Evolutionary conservation across 2,888 invertebrate species (phyloP).

Genomic region (Drosophila multiciliata): DNA sequence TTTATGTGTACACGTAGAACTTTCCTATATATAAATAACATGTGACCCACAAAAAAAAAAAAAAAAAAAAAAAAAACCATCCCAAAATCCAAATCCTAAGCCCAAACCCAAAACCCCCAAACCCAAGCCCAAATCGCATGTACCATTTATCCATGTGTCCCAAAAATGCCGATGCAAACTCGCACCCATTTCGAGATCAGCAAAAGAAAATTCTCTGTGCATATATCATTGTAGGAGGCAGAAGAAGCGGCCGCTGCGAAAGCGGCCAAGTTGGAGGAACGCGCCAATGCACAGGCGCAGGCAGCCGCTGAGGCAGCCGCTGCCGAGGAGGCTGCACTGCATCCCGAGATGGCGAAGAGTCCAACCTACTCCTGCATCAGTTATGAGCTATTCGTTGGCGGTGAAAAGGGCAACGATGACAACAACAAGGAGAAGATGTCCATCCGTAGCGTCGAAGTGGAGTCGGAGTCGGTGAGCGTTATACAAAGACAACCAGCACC

Average conservation of each 20-base stretch:
- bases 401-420: slow-evolving; percentile 95
- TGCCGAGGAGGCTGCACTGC: slow-evolving; percentile 86
- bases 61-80: not conserved
- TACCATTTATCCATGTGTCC: slow-evolving; percentile 5
- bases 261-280: slow-evolving; percentile 86
- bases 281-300: slow-evolving; percentile 86
- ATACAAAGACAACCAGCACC: slow-evolving; percentile 86
- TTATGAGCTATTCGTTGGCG: slow-evolving; percentile 95
- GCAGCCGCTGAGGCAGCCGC: slow-evolving; percentile 87
- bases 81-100: too few species aligned
- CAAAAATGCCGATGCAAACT: slow-evolving; percentile 33
- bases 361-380: slow-evolving; percentile 97
- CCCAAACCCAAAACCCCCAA: not conserved
- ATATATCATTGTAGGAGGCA: slow-evolving; percentile 89
- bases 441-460: slow-evolving; percentile 94
- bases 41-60: not conserved
- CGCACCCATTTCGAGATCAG: slow-evolving; percentile 44
- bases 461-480: slow-evolving; percentile 96
- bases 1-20: slow-evolving; percentile 26
- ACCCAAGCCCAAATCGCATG: not conserved
- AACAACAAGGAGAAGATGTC: slow-evolving; percentile 96
- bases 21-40: not conserved
- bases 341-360: slow-evolving; percentile 91
- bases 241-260: slow-evolving; percentile 91
- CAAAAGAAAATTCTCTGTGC: slow-evolving; percentile 36